These are phyloP conservation scores for Pelmatolapia mariae DNA, from an alignment of 2,113 vertebrate species.

Conservation along the genomic window DNA sequence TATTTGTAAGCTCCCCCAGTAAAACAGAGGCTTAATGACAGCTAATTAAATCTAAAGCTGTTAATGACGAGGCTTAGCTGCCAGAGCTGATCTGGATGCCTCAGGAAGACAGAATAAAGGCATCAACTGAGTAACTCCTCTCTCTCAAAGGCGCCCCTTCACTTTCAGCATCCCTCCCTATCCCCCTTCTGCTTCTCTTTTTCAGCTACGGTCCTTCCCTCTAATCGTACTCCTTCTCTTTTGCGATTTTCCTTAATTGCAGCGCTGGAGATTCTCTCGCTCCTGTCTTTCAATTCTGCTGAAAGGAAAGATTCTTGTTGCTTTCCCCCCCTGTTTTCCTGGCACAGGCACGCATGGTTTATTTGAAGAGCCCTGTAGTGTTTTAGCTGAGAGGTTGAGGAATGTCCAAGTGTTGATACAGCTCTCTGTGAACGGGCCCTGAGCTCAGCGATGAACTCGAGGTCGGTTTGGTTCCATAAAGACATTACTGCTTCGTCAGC, in stretches of 20 bases:
- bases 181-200: background rate
- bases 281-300: background rate
- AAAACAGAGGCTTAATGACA: constrained; percentile 61
- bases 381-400: constrained; percentile 24
- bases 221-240: background rate
- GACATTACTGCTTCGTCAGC: constrained; percentile 11
- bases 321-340: background rate
- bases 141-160: background rate
- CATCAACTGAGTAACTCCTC: background rate
- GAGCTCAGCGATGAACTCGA: background rate
- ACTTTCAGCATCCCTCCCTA: background rate
- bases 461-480: constrained; percentile 20
- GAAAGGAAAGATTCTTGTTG: constrained; percentile 7
- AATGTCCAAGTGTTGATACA: constrained; percentile 40
- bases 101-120: constrained; percentile 35
- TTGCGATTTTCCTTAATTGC: background rate
- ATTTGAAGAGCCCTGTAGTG: constrained; percentile 37
- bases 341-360: constrained; percentile 11
- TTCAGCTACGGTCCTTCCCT: background rate
- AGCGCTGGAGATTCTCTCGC: background rate
- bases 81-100: constrained; percentile 34
- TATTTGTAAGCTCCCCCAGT: constrained; percentile 48
- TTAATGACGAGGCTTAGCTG: constrained; percentile 65
- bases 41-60: constrained; percentile 69
- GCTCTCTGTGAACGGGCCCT: background rate